Conservation (phyloP, 2,113 vertebrate genomes). For the Muntiacus reevesi region DNA sequence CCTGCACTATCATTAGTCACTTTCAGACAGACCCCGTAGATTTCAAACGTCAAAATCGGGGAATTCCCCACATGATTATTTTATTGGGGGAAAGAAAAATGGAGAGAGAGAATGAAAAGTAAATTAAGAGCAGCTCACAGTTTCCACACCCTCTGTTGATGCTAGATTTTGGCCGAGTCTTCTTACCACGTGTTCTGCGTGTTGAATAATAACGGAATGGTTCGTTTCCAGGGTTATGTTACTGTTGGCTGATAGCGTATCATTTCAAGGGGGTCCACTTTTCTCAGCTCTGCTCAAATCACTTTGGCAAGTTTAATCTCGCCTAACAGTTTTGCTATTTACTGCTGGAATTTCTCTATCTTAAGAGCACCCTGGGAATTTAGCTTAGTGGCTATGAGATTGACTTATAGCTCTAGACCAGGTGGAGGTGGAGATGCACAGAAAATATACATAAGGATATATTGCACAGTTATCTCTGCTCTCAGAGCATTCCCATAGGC, state of each 20-base stretch:
- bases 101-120: neutral
- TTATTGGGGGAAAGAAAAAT: neutral
- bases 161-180: neutral
- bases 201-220: neutral
- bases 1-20: neutral
- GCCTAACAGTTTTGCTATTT: slow-evolving; percentile 57
- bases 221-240: slow-evolving; percentile 18
- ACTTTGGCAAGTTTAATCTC: slow-evolving; percentile 59
- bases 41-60: neutral
- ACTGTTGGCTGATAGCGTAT: slow-evolving; percentile 11
- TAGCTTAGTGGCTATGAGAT: neutral
- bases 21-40: neutral
- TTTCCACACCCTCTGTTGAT: neutral
- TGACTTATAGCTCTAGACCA: slow-evolving; percentile 5
- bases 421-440: neutral
- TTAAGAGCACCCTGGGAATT: slow-evolving; percentile 47
- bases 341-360: slow-evolving; percentile 51
- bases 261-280: slow-evolving; percentile 37
- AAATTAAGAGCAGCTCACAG: neutral
- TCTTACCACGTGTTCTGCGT: neutral
- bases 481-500: neutral
- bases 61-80: neutral
- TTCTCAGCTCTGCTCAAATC: slow-evolving; percentile 31
- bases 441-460: neutral
- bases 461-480: neutral